Base-by-base conservation (phyloP, 35 echinoderm and acorn worm genomes). In the Diadema setosum region DNA sequence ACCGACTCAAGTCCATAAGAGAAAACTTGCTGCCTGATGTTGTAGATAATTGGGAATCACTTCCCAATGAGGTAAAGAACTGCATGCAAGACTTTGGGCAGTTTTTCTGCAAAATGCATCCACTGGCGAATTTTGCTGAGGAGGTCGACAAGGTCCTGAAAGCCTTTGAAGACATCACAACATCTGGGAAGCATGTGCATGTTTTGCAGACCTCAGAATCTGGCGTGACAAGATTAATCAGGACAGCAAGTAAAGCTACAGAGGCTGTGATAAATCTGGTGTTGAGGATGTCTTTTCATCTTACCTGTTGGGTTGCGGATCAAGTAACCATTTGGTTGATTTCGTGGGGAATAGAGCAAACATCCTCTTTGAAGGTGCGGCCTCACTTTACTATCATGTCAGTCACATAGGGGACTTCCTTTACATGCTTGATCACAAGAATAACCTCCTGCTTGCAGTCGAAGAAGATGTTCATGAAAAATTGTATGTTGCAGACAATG, bases 61-160 rank as follows among this genome's bases (percentile, higher is more conserved):
- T 88, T 30, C 70, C 86, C 5, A 26, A 46, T 33, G 86, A 46
- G 1, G 50, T 56, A 16, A 81, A 88, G 80, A 3, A 15, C 1
- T 48, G 36, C 32, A 57, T 89, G 5, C 2, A 1, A 30, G 42
- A 89, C 14, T 81, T 89, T 82, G 45, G 57, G 2, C 43, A 4
- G 18, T 90, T 90, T 39, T 90, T 21, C 42, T 90, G 88, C 43
- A 90, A 90, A 52, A 84, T 90, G 88, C 88, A 90, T 45, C 80
- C 81, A 1, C 25, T 90, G 23, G 58, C 55, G 12, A 90, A 90
- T 90, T 90, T 83, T 84, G 80, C 88, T 11, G 81, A 84, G 25
- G 81, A 84, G 45, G 41, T 78, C 1, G 46, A 83, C 52, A 90
- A 90, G 49, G 80, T 84, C 3, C 80, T 90, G 20, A 90, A 90